A percentile compares a stretch with the other conserved stretches of the same genome.
Evolutionary conservation across 2,113 vertebrate species (phyloP).

Genomic region (Ciconia boyciana): DNA sequence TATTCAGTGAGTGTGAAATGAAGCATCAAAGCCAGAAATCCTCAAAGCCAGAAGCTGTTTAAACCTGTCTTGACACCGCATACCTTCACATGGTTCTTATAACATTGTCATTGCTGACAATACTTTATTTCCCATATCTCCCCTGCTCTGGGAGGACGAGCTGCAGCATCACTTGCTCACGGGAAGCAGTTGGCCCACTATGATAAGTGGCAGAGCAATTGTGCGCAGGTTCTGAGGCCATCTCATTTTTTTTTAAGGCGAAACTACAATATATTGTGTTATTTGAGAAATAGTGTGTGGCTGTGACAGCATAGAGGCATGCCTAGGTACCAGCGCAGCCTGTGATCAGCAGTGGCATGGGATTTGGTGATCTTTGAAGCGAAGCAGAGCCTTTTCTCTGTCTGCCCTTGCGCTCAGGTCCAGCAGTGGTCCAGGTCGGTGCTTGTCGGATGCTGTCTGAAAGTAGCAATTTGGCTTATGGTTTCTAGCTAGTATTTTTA

Average conservation of each 20-base stretch:
- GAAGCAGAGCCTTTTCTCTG: neutral
- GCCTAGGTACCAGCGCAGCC: neutral
- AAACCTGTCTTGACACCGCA: neutral
- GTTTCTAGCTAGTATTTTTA: neutral
- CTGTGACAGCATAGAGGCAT: neutral
- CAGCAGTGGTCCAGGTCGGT: neutral
- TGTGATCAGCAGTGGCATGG: neutral
- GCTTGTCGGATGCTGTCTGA: neutral
- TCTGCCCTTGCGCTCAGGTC: too few relatives aligned
- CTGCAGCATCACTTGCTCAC: neutral
- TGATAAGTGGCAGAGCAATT: neutral
- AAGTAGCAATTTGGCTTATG: neutral
- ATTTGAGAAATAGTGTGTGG: neutral
- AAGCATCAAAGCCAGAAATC: neutral
- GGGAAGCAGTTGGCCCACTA: neutral
- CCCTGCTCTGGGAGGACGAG: neutral
- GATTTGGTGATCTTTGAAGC: neutral
- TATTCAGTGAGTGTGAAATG: neutral
- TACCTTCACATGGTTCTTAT: neutral
- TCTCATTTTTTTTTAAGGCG: neutral
- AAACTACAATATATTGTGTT: neutral
- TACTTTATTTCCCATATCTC: neutral
- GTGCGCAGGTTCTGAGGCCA: rapidly evolving
- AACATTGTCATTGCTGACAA: neutral
- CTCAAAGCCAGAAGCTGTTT: neutral